These are phyloP conservation scores for Penaeus indicus DNA, from an alignment of 1,140 invertebrate species.

Conservation along the genomic window DNA sequence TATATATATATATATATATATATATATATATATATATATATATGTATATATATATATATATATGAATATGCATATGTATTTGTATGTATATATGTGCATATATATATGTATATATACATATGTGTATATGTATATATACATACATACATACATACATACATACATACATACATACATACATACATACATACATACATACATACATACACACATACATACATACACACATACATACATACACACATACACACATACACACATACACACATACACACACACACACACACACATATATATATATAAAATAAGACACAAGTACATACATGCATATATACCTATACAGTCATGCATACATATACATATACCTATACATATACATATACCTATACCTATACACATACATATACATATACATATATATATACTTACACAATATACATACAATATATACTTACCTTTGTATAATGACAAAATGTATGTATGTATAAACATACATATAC, in stretches of 20 bases:
- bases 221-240: conserved; percentile 1
- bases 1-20: neutral
- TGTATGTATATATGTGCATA: neutral
- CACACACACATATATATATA: neutral
- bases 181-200: neutral
- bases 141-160: neutral
- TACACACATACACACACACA: neutral
- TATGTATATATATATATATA: neutral
- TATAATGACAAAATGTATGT: conserved; percentile 22
- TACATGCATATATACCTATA: neutral
- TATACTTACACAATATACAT: neutral
- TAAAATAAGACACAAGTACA: neutral
- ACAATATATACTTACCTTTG: neutral
- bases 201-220: neutral
- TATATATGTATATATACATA: neutral
- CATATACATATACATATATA: neutral
- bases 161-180: neutral
- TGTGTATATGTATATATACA: neutral
- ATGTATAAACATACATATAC: neutral
- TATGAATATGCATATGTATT: neutral
- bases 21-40: neutral
- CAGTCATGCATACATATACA: neutral
- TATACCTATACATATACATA: neutral
- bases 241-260: neutral
- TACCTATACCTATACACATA: neutral